Evolutionary conservation across 35 echinoderm and acorn worm species (phyloP), one percentile per base, ranked within the genome.

Genomic region (Ophioderma brevispina): DNA sequence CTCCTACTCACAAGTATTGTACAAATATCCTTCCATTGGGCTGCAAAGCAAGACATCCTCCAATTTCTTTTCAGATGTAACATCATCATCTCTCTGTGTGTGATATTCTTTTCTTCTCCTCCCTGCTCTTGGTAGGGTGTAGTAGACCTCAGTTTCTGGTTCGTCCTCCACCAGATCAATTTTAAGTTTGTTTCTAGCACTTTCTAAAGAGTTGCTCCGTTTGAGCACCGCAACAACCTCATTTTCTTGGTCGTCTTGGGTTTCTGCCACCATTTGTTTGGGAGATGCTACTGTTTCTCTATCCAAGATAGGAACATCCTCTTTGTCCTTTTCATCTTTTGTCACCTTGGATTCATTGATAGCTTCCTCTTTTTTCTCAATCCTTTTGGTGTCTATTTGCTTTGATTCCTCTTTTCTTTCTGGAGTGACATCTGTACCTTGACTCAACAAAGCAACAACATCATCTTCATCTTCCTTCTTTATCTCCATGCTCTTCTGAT

Each of bases 221-320:
- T 25, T 30, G 23, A 70, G 59, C 10, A 70, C 10, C 10, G 59
- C 59, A 18, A 25, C n/a, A 3, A 70, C 59, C 15, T 70, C 59
- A 25, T 13, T 3, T 13, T 70, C 59, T 70, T 70, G 10, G 4
- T 46, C 5, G 41, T 46, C 41, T 46, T 46, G 4, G 4, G 41
- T 46, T 46, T 46, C 41, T 46, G 41, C 41, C 41, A 8, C 41
- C 41, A 8, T 46, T 46, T 46, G 41, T 46, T 46, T 46, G 41
- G 81, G 40, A 0, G 81, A 23, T 83, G 52, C 31, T 17, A 38
- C 81, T 50, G 52, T 49, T 17, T 40, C 81, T 50, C 18, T 28
- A 43, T 23, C 30, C 81, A 83, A 83, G 21, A 83, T 40, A 33
- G 81, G 38, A 42, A 83, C 81, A 56, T 83, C 81, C 52, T 83